These are phyloP conservation scores for Strongylocentrotus purpuratus DNA, from an alignment of 35 echinoderm and acorn worm genomes.

Conservation along the genomic window DNA sequence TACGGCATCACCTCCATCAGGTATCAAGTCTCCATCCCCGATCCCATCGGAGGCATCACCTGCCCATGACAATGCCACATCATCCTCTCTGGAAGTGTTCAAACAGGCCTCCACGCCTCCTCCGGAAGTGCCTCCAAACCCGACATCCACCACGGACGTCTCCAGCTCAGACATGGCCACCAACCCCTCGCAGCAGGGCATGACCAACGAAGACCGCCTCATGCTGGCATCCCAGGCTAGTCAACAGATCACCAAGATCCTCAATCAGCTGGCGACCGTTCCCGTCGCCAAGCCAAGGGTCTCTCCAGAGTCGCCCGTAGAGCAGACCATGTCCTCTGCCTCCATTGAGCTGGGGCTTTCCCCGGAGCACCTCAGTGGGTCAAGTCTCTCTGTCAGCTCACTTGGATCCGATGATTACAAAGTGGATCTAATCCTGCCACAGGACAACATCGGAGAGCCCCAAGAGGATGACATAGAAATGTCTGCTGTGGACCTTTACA, in stretches of 20 bases:
- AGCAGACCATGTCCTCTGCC: neutral
- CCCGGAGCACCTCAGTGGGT: conserved; percentile 38
- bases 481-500: conserved; percentile 96
- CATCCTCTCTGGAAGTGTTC: neutral
- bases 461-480: conserved; percentile 88
- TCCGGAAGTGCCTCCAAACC: conserved; percentile 26
- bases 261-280: conserved; percentile 52
- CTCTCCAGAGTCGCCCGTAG: neutral
- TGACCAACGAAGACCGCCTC: conserved; percentile 40
- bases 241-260: conserved; percentile 57
- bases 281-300: neutral
- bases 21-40: conserved; percentile 50
- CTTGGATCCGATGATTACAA: conserved; percentile 52
- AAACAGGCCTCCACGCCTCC: conserved; percentile 9
- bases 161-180: conserved; percentile 48
- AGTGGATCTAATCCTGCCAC: conserved; percentile 29
- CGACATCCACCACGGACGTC: conserved; percentile 50
- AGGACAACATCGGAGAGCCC: conserved; percentile 59
- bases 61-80: conserved; percentile 9
- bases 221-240: conserved; percentile 42
- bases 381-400: conserved; percentile 66
- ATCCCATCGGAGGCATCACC: neutral
- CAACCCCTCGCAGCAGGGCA: neutral
- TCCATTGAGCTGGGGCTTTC: neutral
- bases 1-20: conserved; percentile 72